phyloP scores from a whole-genome alignment of 2,888 invertebrate species.

The Drosophila pseudotalamancana region DNA sequence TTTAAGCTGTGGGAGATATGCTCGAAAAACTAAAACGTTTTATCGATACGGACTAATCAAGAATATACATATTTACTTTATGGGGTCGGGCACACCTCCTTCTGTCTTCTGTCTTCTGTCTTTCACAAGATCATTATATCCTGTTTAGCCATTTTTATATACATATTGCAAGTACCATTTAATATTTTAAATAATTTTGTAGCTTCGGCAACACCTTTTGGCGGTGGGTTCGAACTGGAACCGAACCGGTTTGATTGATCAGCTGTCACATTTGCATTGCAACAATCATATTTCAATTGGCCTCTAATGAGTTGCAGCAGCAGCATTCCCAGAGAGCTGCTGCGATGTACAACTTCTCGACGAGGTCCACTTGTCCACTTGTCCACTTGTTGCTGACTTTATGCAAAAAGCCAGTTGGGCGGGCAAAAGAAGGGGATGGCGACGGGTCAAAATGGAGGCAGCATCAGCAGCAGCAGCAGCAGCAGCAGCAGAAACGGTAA shows the following conservation, averaged over 20 bases:
- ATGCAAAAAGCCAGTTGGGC: slow-evolving; percentile 34
- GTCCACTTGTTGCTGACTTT: slow-evolving; percentile 43
- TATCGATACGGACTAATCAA: too few relatives aligned
- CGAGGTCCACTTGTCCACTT: slow-evolving; percentile 19
- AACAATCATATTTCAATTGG: slow-evolving; percentile 75
- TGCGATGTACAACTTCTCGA: slow-evolving; percentile 26
- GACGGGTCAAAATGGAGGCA: not conserved
- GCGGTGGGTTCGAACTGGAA: slow-evolving; percentile 30
- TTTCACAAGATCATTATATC: too few relatives aligned
- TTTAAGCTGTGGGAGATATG: too few relatives aligned
- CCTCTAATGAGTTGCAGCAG: slow-evolving; percentile 62
- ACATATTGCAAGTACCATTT: too few relatives aligned
- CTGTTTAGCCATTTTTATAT: too few relatives aligned
- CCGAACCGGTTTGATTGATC: slow-evolving; percentile 70
- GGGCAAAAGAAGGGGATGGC: not conserved
- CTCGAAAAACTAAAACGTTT: too few relatives aligned
- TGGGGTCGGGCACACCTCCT: too few relatives aligned
- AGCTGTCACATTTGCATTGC: slow-evolving; percentile 65
- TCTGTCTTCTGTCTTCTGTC: too few relatives aligned
- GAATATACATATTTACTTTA: too few relatives aligned
- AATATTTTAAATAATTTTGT: too few relatives aligned
- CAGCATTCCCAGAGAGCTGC: slow-evolving; percentile 2
- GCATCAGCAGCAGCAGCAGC: not conserved
- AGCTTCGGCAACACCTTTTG: slow-evolving; percentile 26
- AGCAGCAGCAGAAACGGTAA: slow-evolving; percentile 32